A percentile compares a stretch with the other conserved stretches of the same genome.
These are phyloP conservation scores for Microchrysa polita DNA, from an alignment of 2,888 invertebrate species.

Conservation along the genomic window DNA sequence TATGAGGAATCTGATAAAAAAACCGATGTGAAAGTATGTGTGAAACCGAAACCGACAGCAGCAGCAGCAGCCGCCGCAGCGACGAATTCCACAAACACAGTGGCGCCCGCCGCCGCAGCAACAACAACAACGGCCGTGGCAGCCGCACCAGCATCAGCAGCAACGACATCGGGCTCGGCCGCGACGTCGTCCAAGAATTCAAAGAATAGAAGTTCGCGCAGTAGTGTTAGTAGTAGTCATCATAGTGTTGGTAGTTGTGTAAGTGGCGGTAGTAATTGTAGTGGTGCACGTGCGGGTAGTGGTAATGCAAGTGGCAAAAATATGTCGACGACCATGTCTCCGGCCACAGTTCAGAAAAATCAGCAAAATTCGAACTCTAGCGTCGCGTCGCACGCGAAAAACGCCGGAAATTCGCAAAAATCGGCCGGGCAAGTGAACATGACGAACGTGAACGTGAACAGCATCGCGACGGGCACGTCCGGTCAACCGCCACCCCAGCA, in stretches of 20 bases:
- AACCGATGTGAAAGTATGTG: slow-evolving; percentile 60
- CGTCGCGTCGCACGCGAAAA: slow-evolving; percentile 16
- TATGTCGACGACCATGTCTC: slow-evolving; percentile 52
- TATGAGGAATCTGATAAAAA: slow-evolving; percentile 60
- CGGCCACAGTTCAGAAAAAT: slow-evolving; percentile 41
- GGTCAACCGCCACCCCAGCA: slow-evolving; percentile 6
- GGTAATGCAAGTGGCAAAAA: slow-evolving; percentile 55
- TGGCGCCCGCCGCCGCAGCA: slow-evolving; percentile 53
- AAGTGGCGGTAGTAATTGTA: slow-evolving; percentile 47
- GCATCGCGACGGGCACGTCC: not conserved
- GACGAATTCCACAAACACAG: slow-evolving; percentile 16
- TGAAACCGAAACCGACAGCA: slow-evolving; percentile 52
- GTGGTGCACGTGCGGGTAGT: slow-evolving; percentile 52
- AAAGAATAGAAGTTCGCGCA: slow-evolving; percentile 45
- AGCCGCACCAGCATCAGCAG: slow-evolving; percentile 51
- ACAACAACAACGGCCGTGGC: slow-evolving; percentile 52
- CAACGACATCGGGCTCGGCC: slow-evolving; percentile 47
- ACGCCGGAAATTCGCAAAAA: slow-evolving; percentile 31
- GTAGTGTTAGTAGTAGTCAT: slow-evolving; percentile 51
- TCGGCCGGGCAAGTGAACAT: slow-evolving; percentile 7
- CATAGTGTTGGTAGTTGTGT: slow-evolving; percentile 47
- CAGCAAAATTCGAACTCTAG: slow-evolving; percentile 37
- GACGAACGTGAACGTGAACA: not conserved
- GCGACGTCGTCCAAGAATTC: slow-evolving; percentile 52
- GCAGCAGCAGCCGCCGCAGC: not conserved